These are phyloP conservation scores for Hanleya hanleyi DNA, from an alignment of 2,888 invertebrate species.

Conservation along the genomic window DNA sequence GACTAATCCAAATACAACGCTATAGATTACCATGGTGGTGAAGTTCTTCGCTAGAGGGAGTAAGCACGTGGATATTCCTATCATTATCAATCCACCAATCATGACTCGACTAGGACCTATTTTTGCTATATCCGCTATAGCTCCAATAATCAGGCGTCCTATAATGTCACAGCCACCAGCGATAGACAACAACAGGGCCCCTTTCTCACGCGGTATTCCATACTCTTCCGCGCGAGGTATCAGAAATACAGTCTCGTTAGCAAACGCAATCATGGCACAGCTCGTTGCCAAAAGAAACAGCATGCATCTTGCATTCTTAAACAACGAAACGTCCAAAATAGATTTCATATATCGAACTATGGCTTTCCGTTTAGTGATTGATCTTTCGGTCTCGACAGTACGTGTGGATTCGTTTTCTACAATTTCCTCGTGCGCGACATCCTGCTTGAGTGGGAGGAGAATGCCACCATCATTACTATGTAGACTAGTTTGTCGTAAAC, in stretches of 20 bases:
- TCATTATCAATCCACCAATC: background rate
- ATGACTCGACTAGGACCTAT: constrained; percentile 1
- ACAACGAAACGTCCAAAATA: background rate
- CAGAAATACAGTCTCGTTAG: background rate
- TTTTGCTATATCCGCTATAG: background rate
- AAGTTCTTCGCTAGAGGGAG: constrained; percentile 1
- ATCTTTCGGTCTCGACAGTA: no score
- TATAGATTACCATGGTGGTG: background rate
- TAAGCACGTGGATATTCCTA: background rate
- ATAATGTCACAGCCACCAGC: constrained; percentile 9
- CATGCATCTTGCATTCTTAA: background rate
- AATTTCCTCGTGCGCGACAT: no score
- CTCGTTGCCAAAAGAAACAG: background rate
- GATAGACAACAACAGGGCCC: background rate
- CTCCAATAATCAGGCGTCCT: background rate
- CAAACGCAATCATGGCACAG: background rate
- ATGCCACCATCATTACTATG: no score
- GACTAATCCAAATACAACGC: background rate
- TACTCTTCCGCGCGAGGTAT: constrained; percentile 2
- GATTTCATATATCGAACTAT: no score
- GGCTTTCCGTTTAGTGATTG: no score
- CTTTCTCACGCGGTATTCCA: background rate
- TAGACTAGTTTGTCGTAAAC: no score
- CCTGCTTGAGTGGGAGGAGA: no score
- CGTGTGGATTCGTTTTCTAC: no score